Percentiles rank a stretch among this genome's conserved stretches.
phyloP scores from a whole-genome alignment of 2,888 invertebrate species.

The Papilio gigon region DNA sequence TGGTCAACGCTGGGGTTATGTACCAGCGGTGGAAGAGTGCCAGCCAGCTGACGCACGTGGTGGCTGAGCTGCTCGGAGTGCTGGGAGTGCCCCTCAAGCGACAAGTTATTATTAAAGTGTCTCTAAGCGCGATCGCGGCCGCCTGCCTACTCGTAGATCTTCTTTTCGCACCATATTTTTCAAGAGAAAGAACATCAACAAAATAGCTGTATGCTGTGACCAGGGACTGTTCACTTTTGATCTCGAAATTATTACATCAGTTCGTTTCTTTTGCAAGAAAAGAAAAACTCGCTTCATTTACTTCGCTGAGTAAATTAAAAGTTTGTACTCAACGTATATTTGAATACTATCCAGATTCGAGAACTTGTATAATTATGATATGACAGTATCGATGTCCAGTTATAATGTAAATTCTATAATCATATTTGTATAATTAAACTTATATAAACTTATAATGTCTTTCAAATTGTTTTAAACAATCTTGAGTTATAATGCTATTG shows the following conservation, averaged over 20 bases:
- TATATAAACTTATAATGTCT: not conserved
- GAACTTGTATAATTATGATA: not conserved
- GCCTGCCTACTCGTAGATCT: conserved; percentile 50
- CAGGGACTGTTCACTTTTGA: not conserved
- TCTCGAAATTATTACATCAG: not conserved
- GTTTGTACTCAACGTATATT: not conserved
- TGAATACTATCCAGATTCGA: not conserved
- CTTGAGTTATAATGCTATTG: conserved; percentile 3
- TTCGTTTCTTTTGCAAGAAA: not conserved
- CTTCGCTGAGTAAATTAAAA: too few relatives aligned
- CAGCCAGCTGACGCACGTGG: conserved; percentile 57
- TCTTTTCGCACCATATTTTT: conserved; percentile 36
- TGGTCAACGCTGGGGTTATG: conserved; percentile 58
- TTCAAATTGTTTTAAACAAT: not conserved
- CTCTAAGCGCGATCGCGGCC: conserved; percentile 52
- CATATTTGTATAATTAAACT: not conserved
- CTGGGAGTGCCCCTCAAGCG: conserved; percentile 59
- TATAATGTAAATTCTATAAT: conserved; percentile 2
- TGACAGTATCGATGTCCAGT: not conserved
- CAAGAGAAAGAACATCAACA: not conserved
- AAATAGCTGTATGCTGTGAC: not conserved
- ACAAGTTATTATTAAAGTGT: conserved; percentile 57
- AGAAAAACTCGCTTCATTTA: too few relatives aligned
- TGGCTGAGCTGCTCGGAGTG: conserved; percentile 60
- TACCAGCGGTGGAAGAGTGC: conserved; percentile 59